Evolutionary conservation across 2,888 invertebrate genomes (phyloP), one percentile per base, ranked within the genome.

Genomic region (Patella ulyssiponensis): DNA sequence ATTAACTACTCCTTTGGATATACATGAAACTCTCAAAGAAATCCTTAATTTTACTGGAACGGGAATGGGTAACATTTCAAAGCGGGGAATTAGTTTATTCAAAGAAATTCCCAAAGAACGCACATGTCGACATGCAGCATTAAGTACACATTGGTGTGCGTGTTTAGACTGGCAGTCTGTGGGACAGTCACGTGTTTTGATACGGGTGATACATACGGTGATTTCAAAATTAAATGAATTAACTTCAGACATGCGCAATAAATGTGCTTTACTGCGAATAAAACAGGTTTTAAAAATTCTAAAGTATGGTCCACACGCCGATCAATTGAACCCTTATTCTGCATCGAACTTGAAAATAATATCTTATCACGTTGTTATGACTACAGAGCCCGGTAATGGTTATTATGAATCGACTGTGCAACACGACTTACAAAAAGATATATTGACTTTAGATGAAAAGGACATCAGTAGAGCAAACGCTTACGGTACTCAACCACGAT

Each of bases 121-220:
- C 51, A 95, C 96, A 14, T 98, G 98, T 90, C 94, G 94, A 12
- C 95, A 96, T 90, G 98, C 98, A 0, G 96, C 95, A 77, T 96
- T 98, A 80, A 97, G 97, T 89, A 95, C 97, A 0, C 98, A 98
- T 91, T 98, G 97, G 97, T 98, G 98, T 90, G 95, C 97, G 0
- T 98, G 98, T 90, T 93, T 97, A 1, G 94, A 94, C 20, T 98
- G 97, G 98, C 92, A 94, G 81, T 93, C 94, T 75, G 92, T 96
- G 0, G 91, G 94, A 1, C 78, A 92, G 0, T 88, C 91, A 0
- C 93, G 94, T 53, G 88, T 93, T 15, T 93, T 93, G n/a, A 80
- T 89, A 0, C 93, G 95, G 0, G 95, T 94, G 93, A 98, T 3
- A 94, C 94, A 20, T 98, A 97, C 96, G 92, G 88, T 69, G 85